Percentiles rank a stretch among this genome's conserved stretches.
Evolutionary conservation across 2,888 invertebrate species (phyloP).

Genomic region (Rosalia funebris): DNA sequence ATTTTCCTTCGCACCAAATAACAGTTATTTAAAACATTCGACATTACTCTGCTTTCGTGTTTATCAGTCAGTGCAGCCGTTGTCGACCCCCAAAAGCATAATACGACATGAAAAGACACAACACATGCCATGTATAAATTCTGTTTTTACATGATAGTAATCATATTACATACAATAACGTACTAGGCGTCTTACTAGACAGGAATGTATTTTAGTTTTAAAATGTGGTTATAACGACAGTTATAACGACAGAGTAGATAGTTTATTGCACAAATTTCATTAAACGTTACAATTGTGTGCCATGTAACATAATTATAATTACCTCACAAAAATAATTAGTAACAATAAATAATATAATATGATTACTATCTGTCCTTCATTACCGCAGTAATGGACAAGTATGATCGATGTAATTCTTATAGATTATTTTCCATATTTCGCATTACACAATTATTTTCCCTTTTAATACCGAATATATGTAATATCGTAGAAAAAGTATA

Average conservation of each 20-base stretch:
- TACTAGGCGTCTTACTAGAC: not conserved
- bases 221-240: not conserved
- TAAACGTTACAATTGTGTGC: no score
- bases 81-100: constrained; percentile 1
- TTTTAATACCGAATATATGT: no score
- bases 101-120: constrained; percentile 12
- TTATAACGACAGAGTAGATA: not conserved
- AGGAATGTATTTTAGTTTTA: not conserved
- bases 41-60: constrained; percentile 14
- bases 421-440: no score
- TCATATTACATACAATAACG: constrained; percentile 7
- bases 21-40: constrained; percentile 38
- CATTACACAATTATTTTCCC: no score
- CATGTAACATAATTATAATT: no score
- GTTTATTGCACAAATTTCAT: not conserved
- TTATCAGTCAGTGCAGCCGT: constrained; percentile 16
- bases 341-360: no score
- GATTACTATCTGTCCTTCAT: no score
- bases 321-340: no score
- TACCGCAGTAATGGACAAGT: no score
- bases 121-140: constrained; percentile 14
- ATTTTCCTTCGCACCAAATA: constrained; percentile 38
- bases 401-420: no score
- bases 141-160: constrained; percentile 7
- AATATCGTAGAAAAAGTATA: no score